These are phyloP conservation scores for Silurus glanis DNA, from an alignment of 2,113 vertebrate genomes.

Conservation along the genomic window DNA sequence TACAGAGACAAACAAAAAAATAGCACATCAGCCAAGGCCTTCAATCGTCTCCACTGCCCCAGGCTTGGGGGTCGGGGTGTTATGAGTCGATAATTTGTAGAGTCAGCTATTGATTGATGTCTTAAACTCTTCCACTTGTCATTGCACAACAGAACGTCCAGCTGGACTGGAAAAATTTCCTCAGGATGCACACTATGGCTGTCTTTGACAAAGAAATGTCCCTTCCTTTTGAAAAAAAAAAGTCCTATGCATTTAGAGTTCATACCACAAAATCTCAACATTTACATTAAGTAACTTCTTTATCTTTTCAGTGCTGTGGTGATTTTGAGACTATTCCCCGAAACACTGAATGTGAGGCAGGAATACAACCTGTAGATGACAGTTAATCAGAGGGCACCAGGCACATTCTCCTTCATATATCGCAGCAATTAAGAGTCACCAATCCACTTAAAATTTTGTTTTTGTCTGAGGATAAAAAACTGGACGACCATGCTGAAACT, in stretches of 20 bases:
- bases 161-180: constrained; percentile 46
- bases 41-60: constrained; percentile 36
- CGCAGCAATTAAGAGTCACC: background rate
- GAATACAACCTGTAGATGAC: background rate
- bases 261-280: background rate
- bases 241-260: background rate
- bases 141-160: constrained; percentile 49
- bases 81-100: constrained; percentile 39
- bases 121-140: constrained; percentile 59
- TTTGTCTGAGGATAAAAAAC: background rate
- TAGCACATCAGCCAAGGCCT: constrained; percentile 10
- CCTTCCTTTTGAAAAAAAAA: constrained; percentile 19
- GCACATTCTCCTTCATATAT: background rate
- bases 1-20: constrained; percentile 63
- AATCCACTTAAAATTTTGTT: background rate
- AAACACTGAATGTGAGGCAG: background rate
- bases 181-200: constrained; percentile 22
- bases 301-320: background rate
- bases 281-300: background rate
- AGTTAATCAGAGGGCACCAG: background rate
- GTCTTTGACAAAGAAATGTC: constrained; percentile 45
- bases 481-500: background rate
- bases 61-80: constrained; percentile 37
- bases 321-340: background rate
- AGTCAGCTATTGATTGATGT: constrained; percentile 62